Percentiles rank a stretch among this genome's conserved stretches.
phyloP scores from a whole-genome alignment of 2,797 vertebrate genomes.

The Macrochelys suwanniensis region DNA sequence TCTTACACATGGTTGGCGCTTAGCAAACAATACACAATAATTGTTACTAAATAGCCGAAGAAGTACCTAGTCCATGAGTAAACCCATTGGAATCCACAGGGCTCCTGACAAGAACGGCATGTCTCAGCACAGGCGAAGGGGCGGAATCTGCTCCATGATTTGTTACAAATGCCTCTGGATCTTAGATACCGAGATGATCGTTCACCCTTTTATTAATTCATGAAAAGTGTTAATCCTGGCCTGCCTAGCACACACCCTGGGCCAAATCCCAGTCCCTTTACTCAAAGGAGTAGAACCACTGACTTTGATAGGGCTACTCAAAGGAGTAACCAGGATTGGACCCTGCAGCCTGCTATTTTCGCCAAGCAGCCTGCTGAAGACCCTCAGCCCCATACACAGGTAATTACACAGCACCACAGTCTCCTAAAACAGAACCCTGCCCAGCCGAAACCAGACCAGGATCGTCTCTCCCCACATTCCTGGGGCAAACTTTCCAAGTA shows the following conservation, averaged over 20 bases:
- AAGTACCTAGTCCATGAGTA: neutral
- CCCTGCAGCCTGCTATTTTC: neutral
- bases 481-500: neutral
- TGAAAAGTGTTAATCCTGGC: neutral
- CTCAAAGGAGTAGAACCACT: neutral
- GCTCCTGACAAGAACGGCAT: neutral
- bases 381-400: neutral
- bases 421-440: neutral
- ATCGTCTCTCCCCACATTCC: neutral
- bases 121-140: neutral
- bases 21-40: neutral
- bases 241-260: neutral
- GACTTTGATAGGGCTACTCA: neutral
- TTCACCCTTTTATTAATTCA: neutral
- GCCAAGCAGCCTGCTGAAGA: neutral
- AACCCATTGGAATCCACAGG: accelerated
- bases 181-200: neutral
- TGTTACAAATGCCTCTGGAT: neutral
- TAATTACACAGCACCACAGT: neutral
- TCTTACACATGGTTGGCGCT: neutral
- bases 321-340: neutral
- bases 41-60: neutral
- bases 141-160: neutral
- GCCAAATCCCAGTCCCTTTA: neutral
- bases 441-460: neutral